Conservation (phyloP, 2,797 vertebrate genomes). For the Tympanoctomys barrerae region DNA sequence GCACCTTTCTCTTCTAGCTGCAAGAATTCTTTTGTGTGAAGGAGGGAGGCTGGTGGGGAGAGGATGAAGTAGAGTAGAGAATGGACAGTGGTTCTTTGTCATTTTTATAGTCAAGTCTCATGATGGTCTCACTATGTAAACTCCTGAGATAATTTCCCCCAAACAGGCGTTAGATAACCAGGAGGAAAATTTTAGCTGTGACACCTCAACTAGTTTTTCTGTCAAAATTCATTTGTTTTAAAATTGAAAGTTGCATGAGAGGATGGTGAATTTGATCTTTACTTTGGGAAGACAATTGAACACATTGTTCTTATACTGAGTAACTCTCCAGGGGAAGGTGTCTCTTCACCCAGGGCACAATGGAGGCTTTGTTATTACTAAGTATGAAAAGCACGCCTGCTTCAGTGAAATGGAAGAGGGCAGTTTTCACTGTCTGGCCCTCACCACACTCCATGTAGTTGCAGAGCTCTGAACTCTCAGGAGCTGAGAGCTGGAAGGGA, state of each 20-base stretch:
- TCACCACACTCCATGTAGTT: not conserved
- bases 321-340: slow-evolving; percentile 72
- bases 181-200: slow-evolving; percentile 82
- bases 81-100: slow-evolving; percentile 79
- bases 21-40: not conserved
- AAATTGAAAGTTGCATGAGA: slow-evolving; percentile 69
- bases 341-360: not conserved
- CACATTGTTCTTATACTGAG: slow-evolving; percentile 71
- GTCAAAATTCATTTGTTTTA: slow-evolving; percentile 83
- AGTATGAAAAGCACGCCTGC: not conserved
- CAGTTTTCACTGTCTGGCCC: not conserved
- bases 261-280: slow-evolving; percentile 75
- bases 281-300: slow-evolving; percentile 69
- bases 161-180: slow-evolving; percentile 84
- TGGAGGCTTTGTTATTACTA: not conserved
- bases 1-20: not conserved
- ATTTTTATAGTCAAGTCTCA: slow-evolving; percentile 81
- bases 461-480: not conserved
- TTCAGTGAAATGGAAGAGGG: not conserved
- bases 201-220: slow-evolving; percentile 79
- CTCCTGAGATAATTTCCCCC: slow-evolving; percentile 85
- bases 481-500: not conserved
- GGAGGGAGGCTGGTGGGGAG: not conserved
- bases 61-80: slow-evolving; percentile 36
- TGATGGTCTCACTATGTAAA: slow-evolving; percentile 78